Conservation (phyloP, 2,888 invertebrate species). For the Brachynemurus nebulosus region DNA sequence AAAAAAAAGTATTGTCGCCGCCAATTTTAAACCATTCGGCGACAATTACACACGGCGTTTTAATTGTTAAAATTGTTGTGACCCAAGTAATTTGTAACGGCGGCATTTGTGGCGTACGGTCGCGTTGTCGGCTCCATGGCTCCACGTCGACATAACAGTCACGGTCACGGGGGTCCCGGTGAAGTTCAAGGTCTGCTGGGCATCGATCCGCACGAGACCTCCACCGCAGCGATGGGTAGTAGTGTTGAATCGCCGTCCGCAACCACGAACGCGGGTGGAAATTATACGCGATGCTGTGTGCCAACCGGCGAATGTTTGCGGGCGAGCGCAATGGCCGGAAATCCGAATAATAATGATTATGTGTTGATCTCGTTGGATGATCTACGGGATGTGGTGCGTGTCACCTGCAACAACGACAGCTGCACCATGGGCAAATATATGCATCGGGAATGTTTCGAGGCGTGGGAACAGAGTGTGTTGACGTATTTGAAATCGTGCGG, state of each 20-base stretch:
- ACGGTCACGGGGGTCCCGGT: constrained; percentile 21
- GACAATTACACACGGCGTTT: no score
- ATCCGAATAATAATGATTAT: constrained; percentile 31
- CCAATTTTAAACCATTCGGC: no score
- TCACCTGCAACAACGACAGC: constrained; percentile 88
- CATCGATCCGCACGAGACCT: constrained; percentile 24
- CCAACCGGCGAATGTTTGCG: constrained; percentile 70
- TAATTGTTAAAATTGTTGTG: no score
- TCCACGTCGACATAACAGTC: constrained; percentile 34
- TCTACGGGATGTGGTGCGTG: constrained; percentile 68
- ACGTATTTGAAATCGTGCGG: constrained; percentile 83
- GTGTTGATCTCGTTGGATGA: constrained; percentile 50
- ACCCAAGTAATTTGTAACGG: no score
- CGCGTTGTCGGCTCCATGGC: constrained; percentile 28
- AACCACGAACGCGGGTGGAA: constrained; percentile 29
- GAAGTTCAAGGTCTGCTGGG: constrained; percentile 30
- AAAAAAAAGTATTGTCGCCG: no score
- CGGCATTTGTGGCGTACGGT: constrained; percentile 25
- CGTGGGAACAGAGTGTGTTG: constrained; percentile 83
- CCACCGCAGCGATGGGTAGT: constrained; percentile 24
- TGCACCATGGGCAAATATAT: constrained; percentile 82
- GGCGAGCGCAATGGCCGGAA: constrained; percentile 30
- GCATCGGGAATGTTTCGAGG: constrained; percentile 92
- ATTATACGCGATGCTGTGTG: constrained; percentile 59
- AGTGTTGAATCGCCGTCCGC: constrained; percentile 23